phyloP scores from a whole-genome alignment of 2,888 invertebrate species.

The Hetaerina titia region DNA sequence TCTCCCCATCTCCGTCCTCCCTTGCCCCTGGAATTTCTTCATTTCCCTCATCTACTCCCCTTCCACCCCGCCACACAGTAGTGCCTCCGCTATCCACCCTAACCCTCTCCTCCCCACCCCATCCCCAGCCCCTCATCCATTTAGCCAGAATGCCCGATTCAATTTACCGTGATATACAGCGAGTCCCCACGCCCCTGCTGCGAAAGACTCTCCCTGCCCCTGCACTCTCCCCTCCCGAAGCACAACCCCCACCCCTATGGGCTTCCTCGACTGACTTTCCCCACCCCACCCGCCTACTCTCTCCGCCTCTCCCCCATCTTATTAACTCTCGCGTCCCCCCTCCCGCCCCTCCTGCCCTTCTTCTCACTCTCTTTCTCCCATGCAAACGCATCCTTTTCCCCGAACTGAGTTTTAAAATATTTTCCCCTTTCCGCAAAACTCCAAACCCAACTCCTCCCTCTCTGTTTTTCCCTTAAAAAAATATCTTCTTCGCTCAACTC shows the following conservation, averaged over 20 bases:
- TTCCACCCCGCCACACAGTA: neutral
- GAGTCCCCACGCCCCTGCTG: neutral
- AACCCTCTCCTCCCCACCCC: neutral
- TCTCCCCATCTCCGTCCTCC: neutral
- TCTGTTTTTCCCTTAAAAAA: no score
- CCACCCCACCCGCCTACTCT: neutral
- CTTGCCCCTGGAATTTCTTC: neutral
- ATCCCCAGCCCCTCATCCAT: neutral
- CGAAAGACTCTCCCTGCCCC: neutral
- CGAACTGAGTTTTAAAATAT: no score
- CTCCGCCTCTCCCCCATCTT: neutral
- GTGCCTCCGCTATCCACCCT: neutral
- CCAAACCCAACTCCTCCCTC: no score
- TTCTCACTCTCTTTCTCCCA: no score
- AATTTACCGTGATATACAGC: conserved; percentile 29
- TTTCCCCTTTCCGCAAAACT: no score
- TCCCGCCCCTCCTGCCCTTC: neutral
- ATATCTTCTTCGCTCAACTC: no score
- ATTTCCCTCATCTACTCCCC: neutral
- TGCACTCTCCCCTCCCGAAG: no score
- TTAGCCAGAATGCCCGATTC: conserved; percentile 18
- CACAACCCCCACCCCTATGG: no score
- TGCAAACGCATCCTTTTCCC: no score
- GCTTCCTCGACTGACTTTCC: neutral
- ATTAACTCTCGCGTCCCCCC: neutral